Evolutionary conservation across 2,797 vertebrate genomes (phyloP).

Genomic region (Macropodus opercularis): DNA sequence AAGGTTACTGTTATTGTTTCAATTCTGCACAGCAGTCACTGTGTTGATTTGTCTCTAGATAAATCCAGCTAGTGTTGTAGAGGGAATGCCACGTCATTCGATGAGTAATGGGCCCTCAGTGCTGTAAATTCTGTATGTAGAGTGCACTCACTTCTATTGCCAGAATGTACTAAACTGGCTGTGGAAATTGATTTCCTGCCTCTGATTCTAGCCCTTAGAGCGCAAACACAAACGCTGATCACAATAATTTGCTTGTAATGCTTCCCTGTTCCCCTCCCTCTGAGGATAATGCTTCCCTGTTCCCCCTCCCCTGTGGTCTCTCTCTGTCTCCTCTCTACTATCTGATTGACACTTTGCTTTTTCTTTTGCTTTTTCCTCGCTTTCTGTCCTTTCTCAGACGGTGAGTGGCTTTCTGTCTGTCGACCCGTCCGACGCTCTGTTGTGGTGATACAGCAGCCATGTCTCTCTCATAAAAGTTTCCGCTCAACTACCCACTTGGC

Average conservation of each 20-base stretch:
- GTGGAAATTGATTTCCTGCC: constrained; percentile 62
- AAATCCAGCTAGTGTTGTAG: constrained; percentile 24
- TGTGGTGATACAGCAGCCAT: constrained; percentile 64
- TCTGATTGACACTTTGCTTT: constrained; percentile 77
- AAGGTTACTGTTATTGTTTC: constrained; percentile 35
- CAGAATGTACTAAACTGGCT: constrained; percentile 59
- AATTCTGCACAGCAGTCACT: constrained; percentile 21
- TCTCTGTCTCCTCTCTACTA: constrained; percentile 52
- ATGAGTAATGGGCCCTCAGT: constrained; percentile 38
- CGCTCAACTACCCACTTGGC: constrained; percentile 37
- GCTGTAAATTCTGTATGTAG: constrained; percentile 59
- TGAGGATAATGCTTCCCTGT: constrained; percentile 25
- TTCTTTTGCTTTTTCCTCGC: constrained; percentile 56
- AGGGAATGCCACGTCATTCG: constrained; percentile 32
- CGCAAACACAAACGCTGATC: constrained; percentile 70
- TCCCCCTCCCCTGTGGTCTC: constrained; percentile 44
- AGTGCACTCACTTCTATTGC: constrained; percentile 51
- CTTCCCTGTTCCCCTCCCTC: constrained; percentile 38
- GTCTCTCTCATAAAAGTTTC: constrained; percentile 69
- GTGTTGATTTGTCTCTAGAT: constrained; percentile 39
- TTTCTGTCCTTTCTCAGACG: constrained; percentile 77
- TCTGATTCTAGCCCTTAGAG: constrained; percentile 47
- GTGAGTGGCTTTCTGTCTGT: constrained; percentile 74
- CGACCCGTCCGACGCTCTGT: constrained; percentile 54
- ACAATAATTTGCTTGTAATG: constrained; percentile 77